These are phyloP conservation scores for Hypotaenidia philippensis DNA, from an alignment of 2,797 vertebrate species.

Conservation along the genomic window DNA sequence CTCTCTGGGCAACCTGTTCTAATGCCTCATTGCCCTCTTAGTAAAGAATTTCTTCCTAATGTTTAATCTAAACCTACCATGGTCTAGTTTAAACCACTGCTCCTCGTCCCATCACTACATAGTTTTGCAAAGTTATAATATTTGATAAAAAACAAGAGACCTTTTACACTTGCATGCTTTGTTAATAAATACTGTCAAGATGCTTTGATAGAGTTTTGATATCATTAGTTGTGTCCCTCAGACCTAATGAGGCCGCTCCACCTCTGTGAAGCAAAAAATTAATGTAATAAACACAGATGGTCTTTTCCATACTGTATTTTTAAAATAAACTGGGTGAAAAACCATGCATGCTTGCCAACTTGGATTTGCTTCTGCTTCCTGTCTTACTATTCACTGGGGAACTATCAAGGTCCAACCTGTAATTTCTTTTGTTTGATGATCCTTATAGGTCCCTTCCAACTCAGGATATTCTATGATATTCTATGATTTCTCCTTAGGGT, in stretches of 20 bases:
- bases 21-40: too few relatives aligned
- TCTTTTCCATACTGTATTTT: not conserved
- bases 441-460: too few relatives aligned
- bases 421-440: too few relatives aligned
- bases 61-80: too few relatives aligned
- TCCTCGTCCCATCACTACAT: too few relatives aligned
- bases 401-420: not conserved
- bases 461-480: too few relatives aligned
- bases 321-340: not conserved
- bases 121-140: not conserved
- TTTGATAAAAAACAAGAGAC: not conserved
- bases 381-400: not conserved
- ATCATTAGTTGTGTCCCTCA: not conserved
- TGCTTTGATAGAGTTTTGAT: conserved; percentile 3
- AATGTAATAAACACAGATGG: not conserved
- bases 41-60: too few relatives aligned
- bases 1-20: too few relatives aligned
- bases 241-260: not conserved
- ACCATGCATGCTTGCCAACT: not conserved
- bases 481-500: not conserved
- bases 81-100: too few relatives aligned
- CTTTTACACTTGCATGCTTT: not conserved
- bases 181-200: conserved; percentile 9
- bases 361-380: not conserved
- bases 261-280: not conserved